Evolutionary conservation across 2,888 invertebrate species (phyloP).

Genomic region (Noctua janthe): DNA sequence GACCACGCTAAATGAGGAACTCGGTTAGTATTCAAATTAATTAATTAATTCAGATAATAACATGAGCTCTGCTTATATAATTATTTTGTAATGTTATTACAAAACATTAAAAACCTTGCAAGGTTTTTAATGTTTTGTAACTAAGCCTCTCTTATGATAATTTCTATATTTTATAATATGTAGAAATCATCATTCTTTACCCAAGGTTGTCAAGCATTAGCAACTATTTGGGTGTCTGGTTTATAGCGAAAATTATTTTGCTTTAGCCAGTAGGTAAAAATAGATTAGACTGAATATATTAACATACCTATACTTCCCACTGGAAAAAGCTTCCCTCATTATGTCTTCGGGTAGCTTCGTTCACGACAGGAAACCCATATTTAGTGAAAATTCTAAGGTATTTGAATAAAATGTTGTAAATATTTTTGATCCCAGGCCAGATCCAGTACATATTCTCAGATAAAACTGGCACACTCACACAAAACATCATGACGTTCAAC

Average conservation of each 20-base stretch:
- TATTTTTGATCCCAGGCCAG: slow-evolving; percentile 91
- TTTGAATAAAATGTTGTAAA: background rate
- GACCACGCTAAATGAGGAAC: slow-evolving; percentile 99
- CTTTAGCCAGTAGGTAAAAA: too few species aligned
- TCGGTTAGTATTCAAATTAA: slow-evolving; percentile 89
- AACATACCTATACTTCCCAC: too few species aligned
- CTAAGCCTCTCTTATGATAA: background rate
- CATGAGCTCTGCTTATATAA: background rate
- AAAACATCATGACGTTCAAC: slow-evolving; percentile 99
- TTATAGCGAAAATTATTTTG: background rate
- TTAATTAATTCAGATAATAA: background rate
- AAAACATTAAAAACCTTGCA: background rate
- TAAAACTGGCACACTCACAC: slow-evolving; percentile 99
- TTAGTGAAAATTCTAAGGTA: background rate
- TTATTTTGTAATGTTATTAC: background rate
- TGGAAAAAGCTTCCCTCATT: too few species aligned
- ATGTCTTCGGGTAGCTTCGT: background rate
- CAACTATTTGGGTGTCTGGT: background rate
- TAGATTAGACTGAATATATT: too few species aligned
- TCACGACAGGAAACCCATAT: background rate
- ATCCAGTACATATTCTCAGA: slow-evolving; percentile 99
- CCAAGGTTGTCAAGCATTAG: background rate
- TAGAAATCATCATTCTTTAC: too few species aligned
- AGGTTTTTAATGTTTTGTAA: too few species aligned
- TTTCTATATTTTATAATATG: background rate